Evolutionary conservation across 2,888 invertebrate genomes (phyloP), one percentile per base, ranked within the genome.

Genomic region (Cataglyphis rosenhaueri): DNA sequence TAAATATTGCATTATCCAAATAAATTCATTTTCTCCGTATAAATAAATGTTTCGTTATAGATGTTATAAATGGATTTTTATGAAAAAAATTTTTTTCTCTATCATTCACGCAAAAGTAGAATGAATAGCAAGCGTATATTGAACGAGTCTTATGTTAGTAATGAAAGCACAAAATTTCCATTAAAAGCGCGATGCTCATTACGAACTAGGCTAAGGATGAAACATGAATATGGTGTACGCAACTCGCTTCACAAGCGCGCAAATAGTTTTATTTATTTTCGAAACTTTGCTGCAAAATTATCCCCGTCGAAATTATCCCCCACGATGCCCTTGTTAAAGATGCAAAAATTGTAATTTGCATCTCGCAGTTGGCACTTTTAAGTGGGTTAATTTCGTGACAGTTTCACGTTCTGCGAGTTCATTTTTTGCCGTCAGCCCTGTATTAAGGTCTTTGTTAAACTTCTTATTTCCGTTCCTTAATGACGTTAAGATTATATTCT

Each of bases 311-410:
- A 71, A 25, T 21, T 21, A 21, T 21, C 21, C 21, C 15, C 73
- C 18, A 32, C 38, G 64, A 64, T 78, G 66, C 70, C 70, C 83
- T 84, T 32, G 79, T 75, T 64, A 55, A 73, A 74, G 76, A 81
- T 71, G 68, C 74, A 88, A 73, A 78, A 87, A 84, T 87, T 83
- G 71, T 76, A 84, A 59, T 59, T 79, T 71, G 59, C 59, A 79
- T 64, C 66, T 35, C 44, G 70, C 35, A 66, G 83, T 86, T 65
- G 48, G 55, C 59, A 84, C 70, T 85, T 86, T 86, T 82, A 88
- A 85, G 65, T 88, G 75, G 83, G 88, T 83, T 88, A 88, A 88
- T 88, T 86, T 74, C 85, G 74, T 61, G 83, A 76, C 55, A 81
- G 81, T 84, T 84, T 82, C 62, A 74, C 57, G 71, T 25, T 18